Percentiles rank a stretch among this genome's conserved stretches.
Evolutionary conservation across 1,140 invertebrate genomes (phyloP).

Genomic region (Trichonephila clavipes): DNA sequence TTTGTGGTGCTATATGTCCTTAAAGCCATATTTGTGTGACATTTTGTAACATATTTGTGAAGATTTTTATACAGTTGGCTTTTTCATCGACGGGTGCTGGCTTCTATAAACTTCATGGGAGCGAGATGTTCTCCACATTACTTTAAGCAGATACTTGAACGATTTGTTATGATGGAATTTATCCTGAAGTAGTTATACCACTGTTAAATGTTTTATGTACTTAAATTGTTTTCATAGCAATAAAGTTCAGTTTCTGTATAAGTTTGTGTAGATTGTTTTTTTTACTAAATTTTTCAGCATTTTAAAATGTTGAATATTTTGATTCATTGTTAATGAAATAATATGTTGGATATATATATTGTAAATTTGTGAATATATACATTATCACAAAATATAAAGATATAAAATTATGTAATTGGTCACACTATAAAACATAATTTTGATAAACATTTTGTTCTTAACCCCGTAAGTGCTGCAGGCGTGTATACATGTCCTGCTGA

Average conservation of each 20-base stretch:
- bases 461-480: too few species aligned
- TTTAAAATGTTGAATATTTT: background rate
- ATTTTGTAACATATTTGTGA: slow-evolving; percentile 58
- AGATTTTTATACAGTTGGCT: slow-evolving; percentile 67
- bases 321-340: too few species aligned
- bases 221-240: slow-evolving; percentile 74
- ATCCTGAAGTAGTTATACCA: slow-evolving; percentile 70
- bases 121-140: slow-evolving; percentile 66
- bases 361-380: too few species aligned
- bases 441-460: too few species aligned
- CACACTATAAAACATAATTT: too few species aligned
- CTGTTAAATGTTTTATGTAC: slow-evolving; percentile 75
- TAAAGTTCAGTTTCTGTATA: slow-evolving; percentile 72
- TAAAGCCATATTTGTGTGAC: slow-evolving; percentile 68
- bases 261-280: background rate
- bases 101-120: slow-evolving; percentile 52
- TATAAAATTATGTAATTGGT: too few species aligned
- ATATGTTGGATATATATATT: too few species aligned
- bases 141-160: slow-evolving; percentile 54
- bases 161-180: slow-evolving; percentile 62
- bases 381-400: too few species aligned
- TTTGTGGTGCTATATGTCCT: slow-evolving; percentile 69
- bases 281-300: background rate
- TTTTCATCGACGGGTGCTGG: slow-evolving; percentile 66
- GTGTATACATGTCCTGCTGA: too few species aligned